Conservation (phyloP, 2,113 vertebrate genomes). For the Prochilodus magdalenae region DNA sequence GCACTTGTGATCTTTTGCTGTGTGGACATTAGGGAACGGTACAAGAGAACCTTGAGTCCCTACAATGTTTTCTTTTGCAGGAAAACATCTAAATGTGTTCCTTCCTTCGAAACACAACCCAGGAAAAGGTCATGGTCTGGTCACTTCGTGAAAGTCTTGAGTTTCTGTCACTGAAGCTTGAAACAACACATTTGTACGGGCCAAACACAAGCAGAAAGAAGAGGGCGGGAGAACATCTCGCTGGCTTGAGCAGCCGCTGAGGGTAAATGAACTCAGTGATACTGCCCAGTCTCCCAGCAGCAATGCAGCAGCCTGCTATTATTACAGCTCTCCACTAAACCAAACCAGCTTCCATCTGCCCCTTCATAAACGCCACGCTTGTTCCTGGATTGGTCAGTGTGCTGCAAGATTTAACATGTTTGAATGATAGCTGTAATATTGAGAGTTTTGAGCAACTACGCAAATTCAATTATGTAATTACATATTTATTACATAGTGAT, state of each 20-base stretch:
- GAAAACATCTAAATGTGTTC: slow-evolving; percentile 76
- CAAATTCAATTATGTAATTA: no score
- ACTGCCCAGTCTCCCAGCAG: slow-evolving; percentile 38
- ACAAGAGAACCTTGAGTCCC: slow-evolving; percentile 71
- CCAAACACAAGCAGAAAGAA: slow-evolving; percentile 30
- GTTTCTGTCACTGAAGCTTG: slow-evolving; percentile 69
- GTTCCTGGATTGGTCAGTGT: slow-evolving; percentile 15
- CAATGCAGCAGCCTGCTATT: slow-evolving; percentile 30
- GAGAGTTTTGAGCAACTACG: no score
- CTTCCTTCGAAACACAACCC: slow-evolving; percentile 75
- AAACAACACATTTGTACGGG: slow-evolving; percentile 65
- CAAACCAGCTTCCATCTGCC: slow-evolving; percentile 31
- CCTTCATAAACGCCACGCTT: slow-evolving; percentile 28
- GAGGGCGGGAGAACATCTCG: slow-evolving; percentile 36
- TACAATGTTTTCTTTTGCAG: slow-evolving; percentile 67
- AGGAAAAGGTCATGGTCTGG: slow-evolving; percentile 70
- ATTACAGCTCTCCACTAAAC: slow-evolving; percentile 42
- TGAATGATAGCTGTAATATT: no score
- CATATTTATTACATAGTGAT: no score
- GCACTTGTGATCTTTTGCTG: slow-evolving; percentile 57
- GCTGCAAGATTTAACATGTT: slow-evolving; percentile 8
- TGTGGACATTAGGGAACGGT: slow-evolving; percentile 72
- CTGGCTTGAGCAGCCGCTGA: slow-evolving; percentile 34
- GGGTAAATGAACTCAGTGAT: slow-evolving; percentile 50
- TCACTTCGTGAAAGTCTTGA: slow-evolving; percentile 72